Conservation (phyloP, 1,140 invertebrate species). For the Mamestra configurata region DNA sequence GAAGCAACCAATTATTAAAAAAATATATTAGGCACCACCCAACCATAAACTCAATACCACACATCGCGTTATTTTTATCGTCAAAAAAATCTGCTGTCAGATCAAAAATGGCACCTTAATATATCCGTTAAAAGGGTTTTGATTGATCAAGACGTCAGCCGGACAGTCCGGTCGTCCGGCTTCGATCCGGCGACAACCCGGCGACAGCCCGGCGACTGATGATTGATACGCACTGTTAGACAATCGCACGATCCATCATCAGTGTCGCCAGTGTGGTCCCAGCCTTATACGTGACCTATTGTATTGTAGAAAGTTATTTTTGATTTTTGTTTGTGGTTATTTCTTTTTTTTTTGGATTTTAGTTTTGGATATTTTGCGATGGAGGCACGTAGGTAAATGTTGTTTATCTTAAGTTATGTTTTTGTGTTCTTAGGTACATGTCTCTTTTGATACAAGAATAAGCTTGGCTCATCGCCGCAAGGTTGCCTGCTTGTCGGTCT, state of each 20-base stretch:
- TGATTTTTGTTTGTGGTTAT: not conserved
- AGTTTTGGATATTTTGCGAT: not conserved
- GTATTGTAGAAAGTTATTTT: conserved; percentile 39
- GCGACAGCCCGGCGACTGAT: conserved; percentile 49
- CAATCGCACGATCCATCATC: conserved; percentile 61
- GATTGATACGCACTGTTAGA: conserved; percentile 58
- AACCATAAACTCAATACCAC: not conserved
- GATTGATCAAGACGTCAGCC: conserved; percentile 67
- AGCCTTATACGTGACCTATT: conserved; percentile 51
- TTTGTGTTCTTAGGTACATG: not conserved
- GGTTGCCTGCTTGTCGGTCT: too few relatives aligned
- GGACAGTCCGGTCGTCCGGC: not conserved
- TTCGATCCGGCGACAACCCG: conserved; percentile 56
- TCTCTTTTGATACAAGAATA: too few relatives aligned
- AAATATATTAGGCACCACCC: too few relatives aligned
- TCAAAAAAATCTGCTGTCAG: conserved; percentile 12
- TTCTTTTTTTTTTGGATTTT: not conserved
- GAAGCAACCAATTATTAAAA: too few relatives aligned
- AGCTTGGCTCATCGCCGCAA: too few relatives aligned
- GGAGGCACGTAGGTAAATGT: not conserved
- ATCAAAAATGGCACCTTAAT: conserved; percentile 43
- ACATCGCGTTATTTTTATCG: not conserved
- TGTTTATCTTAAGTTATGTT: not conserved
- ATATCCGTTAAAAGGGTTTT: conserved; percentile 59
- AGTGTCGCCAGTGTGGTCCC: conserved; percentile 55